Evolutionary conservation across 2,113 vertebrate species (phyloP).

Genomic region (Chaenogobius annularis): DNA sequence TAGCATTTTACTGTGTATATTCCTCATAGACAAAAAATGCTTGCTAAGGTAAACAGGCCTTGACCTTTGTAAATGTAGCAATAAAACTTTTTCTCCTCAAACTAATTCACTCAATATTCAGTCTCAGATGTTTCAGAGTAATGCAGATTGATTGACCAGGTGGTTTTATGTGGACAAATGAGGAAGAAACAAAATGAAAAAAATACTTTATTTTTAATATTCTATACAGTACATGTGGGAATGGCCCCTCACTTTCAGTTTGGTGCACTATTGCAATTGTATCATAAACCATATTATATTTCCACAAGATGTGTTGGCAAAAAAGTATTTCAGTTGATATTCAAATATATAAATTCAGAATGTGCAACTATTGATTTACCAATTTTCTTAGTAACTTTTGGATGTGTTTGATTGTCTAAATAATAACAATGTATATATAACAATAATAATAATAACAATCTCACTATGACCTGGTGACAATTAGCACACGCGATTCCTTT

Average conservation of each 20-base stretch:
- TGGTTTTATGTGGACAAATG: background rate
- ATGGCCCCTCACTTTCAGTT: constrained; percentile 45
- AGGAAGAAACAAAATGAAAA: constrained; percentile 55
- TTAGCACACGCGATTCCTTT: constrained; percentile 17
- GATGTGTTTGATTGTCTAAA: constrained; percentile 78
- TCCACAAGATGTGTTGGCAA: constrained; percentile 59
- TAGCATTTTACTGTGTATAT: constrained; percentile 76
- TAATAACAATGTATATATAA: constrained; percentile 49
- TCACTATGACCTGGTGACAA: constrained; percentile 44
- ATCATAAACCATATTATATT: constrained; percentile 60
- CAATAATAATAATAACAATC: constrained; percentile 38
- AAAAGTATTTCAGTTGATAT: constrained; percentile 37
- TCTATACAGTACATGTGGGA: constrained; percentile 70
- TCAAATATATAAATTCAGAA: constrained; percentile 59
- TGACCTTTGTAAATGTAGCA: constrained; percentile 34
- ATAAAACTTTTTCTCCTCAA: constrained; percentile 58
- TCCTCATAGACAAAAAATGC: constrained; percentile 63
- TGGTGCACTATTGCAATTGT: constrained; percentile 61
- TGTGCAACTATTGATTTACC: constrained; percentile 62
- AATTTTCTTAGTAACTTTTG: constrained; percentile 52
- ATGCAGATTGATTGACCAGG: background rate
- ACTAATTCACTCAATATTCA: constrained; percentile 57
- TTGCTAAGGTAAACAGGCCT: constrained; percentile 63
- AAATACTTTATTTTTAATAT: constrained; percentile 80
- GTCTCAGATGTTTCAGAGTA: background rate